Evolutionary conservation across 1,140 invertebrate genomes (phyloP).

Genomic region (Helicoverpa zea): DNA sequence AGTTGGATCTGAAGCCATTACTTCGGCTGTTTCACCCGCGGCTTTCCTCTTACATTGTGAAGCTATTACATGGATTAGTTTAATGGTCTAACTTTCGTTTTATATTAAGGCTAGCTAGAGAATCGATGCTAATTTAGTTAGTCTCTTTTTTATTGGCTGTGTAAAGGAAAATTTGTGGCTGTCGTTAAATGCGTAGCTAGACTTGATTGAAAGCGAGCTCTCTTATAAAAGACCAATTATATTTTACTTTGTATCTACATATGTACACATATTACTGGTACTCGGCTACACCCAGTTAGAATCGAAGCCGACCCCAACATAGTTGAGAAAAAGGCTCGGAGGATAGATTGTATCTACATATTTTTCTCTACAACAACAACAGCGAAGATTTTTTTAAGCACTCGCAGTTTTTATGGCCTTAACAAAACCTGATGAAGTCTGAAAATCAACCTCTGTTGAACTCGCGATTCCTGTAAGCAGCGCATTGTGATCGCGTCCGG

Average conservation of each 20-base stretch:
- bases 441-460: constrained; percentile 67
- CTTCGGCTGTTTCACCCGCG: neutral
- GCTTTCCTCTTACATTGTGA: neutral
- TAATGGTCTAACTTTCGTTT: neutral
- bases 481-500: constrained; percentile 46
- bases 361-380: neutral
- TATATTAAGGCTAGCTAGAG: neutral
- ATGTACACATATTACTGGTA: too few species aligned
- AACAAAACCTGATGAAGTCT: constrained; percentile 50
- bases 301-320: too few species aligned
- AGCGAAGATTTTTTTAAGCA: neutral
- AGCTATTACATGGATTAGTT: neutral
- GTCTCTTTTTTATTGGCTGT: neutral
- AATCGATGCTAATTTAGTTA: neutral
- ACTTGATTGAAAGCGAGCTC: too few species aligned
- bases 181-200: too few species aligned
- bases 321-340: too few species aligned
- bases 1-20: constrained; percentile 32
- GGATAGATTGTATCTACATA: too few species aligned
- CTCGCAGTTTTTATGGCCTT: constrained; percentile 14
- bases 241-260: too few species aligned
- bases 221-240: too few species aligned
- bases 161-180: neutral
- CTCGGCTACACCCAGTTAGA: too few species aligned
- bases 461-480: constrained; percentile 45